Evolutionary conservation across 2,113 vertebrate genomes (phyloP), one percentile per base, ranked within the genome.

Genomic region (Hystrix cristata): DNA sequence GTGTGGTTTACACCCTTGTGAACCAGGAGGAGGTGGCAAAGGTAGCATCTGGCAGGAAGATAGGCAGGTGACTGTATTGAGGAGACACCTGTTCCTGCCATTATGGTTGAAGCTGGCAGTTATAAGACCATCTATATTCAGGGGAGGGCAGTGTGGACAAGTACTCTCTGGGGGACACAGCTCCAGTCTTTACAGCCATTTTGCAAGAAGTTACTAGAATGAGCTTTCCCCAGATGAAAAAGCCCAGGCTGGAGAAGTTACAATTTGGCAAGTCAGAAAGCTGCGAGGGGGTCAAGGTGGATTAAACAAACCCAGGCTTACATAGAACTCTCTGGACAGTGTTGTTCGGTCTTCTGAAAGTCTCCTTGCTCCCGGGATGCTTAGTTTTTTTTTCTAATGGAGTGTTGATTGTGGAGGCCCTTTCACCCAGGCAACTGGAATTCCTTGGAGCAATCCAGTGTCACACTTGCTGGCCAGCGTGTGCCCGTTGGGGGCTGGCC

Each of bases 11-110:
- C 1, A 1, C 16, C 16, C 6, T 55, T 9, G 23, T n/a, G 60
- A 48, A 27, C 74, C 0, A 2, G 46, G 57, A 53, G 46, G 13
- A 38, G 12, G 29, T 3, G 34, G 74, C 0, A 38, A 43, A 29
- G 53, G 9, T 9, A 1, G 1, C 0, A 19, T n/a, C 34, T 46
- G 34, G 12, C 8, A 7, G 57, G 19, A 16, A 11, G 65, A 48
- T 62, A 25, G 21, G 60, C 5, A 4, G 13, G 34, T 5, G 13
- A 16, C 59, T 38, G 38, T 38, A 38, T 38, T 38, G 38, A 2
- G 38, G 38, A 38, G 38, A 23, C 3, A 0, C 12, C 55, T 13
- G 34, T 10, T 72, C 31, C n/a, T 2, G 21, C 25, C 38, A 0
- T 16, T 34, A 0, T 64, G 53, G 14, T 18, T 23, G 59, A 15